A percentile compares a stretch with the other conserved stretches of the same genome.
phyloP scores from a whole-genome alignment of 2,113 vertebrate genomes.

The Dolichallabes microphthalmus region DNA sequence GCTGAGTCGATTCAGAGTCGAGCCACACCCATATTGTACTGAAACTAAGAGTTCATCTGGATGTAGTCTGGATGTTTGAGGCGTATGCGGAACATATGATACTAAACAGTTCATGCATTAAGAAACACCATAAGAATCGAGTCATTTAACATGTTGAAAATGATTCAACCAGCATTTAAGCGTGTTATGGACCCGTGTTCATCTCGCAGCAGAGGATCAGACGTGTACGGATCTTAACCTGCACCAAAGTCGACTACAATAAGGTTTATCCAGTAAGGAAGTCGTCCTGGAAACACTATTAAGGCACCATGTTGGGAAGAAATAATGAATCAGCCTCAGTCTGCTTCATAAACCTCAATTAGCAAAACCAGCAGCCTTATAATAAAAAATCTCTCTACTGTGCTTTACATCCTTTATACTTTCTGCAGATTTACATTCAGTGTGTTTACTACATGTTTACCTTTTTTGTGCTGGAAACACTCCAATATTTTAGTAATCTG shows the following conservation, averaged over 20 bases:
- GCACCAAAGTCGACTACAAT: neutral
- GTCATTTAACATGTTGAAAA: neutral
- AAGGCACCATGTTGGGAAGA: neutral
- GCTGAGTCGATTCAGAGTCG: neutral
- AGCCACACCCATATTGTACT: neutral
- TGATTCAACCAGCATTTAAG: neutral
- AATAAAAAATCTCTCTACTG: neutral
- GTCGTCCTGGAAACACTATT: neutral
- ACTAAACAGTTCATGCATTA: neutral
- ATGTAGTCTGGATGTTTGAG: too few relatives aligned
- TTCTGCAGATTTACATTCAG: neutral
- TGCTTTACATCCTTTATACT: neutral
- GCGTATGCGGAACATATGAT: too few relatives aligned
- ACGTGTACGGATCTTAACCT: neutral
- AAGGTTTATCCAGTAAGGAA: neutral
- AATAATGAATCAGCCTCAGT: neutral
- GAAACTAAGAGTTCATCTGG: neutral
- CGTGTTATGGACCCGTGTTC: neutral
- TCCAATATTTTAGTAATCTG: conserved; percentile 1
- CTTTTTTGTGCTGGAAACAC: conserved; percentile 3
- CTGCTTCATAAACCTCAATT: conserved; percentile 16
- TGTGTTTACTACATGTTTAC: conserved; percentile 8
- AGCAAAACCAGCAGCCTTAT: neutral
- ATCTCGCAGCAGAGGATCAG: neutral
- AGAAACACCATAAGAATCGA: neutral